Evolutionary conservation across 2,113 vertebrate genomes (phyloP).

Genomic region (Noturus placidus): DNA sequence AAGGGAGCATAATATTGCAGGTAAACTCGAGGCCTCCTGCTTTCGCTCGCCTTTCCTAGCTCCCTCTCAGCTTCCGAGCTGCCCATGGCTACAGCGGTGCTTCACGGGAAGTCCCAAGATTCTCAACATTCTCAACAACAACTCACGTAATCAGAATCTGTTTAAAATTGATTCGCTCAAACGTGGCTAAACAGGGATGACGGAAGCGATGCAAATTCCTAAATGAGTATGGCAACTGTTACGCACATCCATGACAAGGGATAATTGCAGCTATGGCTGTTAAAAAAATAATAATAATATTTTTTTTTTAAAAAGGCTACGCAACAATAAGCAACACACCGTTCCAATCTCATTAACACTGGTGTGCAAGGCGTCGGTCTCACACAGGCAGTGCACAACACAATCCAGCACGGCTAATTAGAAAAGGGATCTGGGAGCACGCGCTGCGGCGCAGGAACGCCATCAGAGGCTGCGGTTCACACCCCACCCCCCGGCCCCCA

Average conservation of each 20-base stretch:
- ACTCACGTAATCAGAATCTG: background rate
- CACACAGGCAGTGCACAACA: constrained; percentile 27
- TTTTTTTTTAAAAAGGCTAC: background rate
- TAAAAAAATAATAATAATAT: background rate
- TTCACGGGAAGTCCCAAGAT: constrained; percentile 22
- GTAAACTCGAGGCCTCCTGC: constrained; percentile 38
- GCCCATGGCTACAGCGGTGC: constrained; percentile 42
- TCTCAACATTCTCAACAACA: background rate
- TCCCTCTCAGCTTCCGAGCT: constrained; percentile 19
- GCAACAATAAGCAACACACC: constrained; percentile 30
- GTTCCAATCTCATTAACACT: constrained; percentile 58
- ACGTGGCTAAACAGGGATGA: constrained; percentile 20
- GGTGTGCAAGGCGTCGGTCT: constrained; percentile 31
- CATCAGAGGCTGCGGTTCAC: constrained; percentile 8
- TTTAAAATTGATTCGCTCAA: background rate
- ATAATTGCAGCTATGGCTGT: constrained; percentile 51
- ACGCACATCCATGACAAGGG: constrained; percentile 48
- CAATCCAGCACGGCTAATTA: constrained; percentile 51
- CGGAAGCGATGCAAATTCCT: background rate
- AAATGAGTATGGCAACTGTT: constrained; percentile 48
- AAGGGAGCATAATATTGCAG: background rate
- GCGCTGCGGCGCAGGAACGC: constrained; percentile 10
- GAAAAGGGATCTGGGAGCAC: constrained; percentile 45
- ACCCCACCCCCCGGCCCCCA: too few relatives aligned
- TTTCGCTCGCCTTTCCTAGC: constrained; percentile 25